These are phyloP conservation scores for Xenopus borealis DNA, from an alignment of 2,113 vertebrate genomes.

Conservation along the genomic window DNA sequence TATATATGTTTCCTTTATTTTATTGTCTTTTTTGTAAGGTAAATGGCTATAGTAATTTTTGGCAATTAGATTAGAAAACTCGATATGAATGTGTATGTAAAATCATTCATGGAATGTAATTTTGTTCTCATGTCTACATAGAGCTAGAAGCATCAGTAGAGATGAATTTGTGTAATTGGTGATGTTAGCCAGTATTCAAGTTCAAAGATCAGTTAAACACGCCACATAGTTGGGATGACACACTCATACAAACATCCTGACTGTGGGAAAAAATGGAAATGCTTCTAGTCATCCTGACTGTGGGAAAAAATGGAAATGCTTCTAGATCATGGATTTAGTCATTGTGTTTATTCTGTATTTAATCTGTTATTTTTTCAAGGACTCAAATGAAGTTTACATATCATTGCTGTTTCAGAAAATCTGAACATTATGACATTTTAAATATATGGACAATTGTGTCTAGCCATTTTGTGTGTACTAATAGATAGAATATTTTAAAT, in stretches of 20 bases:
- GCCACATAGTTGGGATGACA: background rate
- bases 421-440: too few relatives aligned
- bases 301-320: background rate
- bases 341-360: too few relatives aligned
- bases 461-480: too few relatives aligned
- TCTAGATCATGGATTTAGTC: too few relatives aligned
- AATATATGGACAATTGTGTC: too few relatives aligned
- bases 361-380: too few relatives aligned
- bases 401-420: too few relatives aligned
- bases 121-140: background rate
- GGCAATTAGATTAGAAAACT: too few relatives aligned
- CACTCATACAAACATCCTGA: background rate
- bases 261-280: background rate
- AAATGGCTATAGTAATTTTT: too few relatives aligned
- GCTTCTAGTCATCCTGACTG: background rate
- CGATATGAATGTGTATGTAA: background rate
- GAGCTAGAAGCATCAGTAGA: background rate
- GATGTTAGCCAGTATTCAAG: background rate
- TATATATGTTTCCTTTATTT: background rate
- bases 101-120: background rate
- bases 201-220: too few relatives aligned
- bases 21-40: background rate
- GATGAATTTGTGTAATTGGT: background rate
- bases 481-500: too few relatives aligned
- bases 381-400: too few relatives aligned